Conservation (phyloP, 1,140 invertebrate genomes). For the Caenorhabditis briggsae region DNA sequence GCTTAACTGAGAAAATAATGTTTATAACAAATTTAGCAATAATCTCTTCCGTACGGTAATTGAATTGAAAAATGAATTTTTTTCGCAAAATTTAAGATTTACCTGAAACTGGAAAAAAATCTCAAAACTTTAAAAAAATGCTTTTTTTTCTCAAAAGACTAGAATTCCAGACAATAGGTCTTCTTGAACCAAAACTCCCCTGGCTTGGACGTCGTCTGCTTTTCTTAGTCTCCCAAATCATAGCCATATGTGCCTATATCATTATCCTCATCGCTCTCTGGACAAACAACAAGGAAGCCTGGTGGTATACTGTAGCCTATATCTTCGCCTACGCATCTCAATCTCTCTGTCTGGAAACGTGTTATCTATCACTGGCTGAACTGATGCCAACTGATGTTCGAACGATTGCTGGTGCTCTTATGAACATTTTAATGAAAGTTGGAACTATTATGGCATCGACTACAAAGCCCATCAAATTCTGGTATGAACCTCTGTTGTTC, state of each 20-base stretch:
- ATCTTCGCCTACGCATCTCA: constrained; percentile 22
- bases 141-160: too few relatives aligned
- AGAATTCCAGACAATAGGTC: constrained; percentile 2
- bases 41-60: neutral
- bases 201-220: constrained; percentile 29
- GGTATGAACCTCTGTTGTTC: constrained; percentile 38
- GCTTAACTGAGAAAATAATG: too few relatives aligned
- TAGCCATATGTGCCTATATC: neutral
- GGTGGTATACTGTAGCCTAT: constrained; percentile 26
- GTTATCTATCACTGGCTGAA: constrained; percentile 26
- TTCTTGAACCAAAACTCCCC: constrained; percentile 1
- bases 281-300: constrained; percentile 19
- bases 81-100: too few relatives aligned
- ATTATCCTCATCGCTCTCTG: constrained; percentile 8
- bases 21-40: too few relatives aligned
- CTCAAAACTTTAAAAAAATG: too few relatives aligned
- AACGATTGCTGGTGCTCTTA: constrained; percentile 24
- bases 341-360: constrained; percentile 31
- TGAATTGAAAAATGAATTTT: neutral
- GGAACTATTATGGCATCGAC: constrained; percentile 47
- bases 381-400: constrained; percentile 39
- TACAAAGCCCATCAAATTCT: constrained; percentile 48
- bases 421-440: constrained; percentile 51
- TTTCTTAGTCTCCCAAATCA: constrained; percentile 6
- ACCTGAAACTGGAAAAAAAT: too few relatives aligned